Evolutionary conservation across 1,140 invertebrate species (phyloP), one percentile per base, ranked within the genome.

Genomic region (Cephus cinctus): DNA sequence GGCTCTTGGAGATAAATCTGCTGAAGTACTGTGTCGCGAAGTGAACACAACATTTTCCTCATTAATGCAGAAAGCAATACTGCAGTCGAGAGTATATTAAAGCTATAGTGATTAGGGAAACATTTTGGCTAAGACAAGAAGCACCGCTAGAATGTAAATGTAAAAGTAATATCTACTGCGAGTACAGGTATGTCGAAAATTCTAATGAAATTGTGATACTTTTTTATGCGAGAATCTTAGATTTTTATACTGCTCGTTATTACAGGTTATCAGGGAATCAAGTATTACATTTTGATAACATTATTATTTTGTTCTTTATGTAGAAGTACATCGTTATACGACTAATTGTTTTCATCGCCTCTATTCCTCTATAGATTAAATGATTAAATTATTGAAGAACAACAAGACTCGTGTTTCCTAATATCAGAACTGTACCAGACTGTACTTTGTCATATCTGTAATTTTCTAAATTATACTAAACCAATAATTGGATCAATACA

Each of bases 1-100:
- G 0, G 86, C 89, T 9, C 71, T 92, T 8, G 84, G 83, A 5
- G 80, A 84, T 44, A 81, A 81, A 65, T 83, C 82, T 57, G 80
- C 81, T 4, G 80, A 83, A 69, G 71, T 79, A 27, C 66, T 87
- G 15, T 83, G 83, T 52, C 78, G 80, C 62, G 78, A 86, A 59
- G 84, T 86, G 9, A 84, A 85, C 65, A 57, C 71, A 45, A 85
- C 84, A 0, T 78, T 77, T 55, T 67, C 63, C 22, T 63, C 54
- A 14, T 52, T 78, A 1, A 44, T 77, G 32, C 66, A 74, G 44
- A 77, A 76, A 55, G 71, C 76, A 20, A 73, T 78, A 47, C 54
- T 78, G 23, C 73, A 77, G 51, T 74, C 75, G 3, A 70, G 58
- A 60, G 65, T 78, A 54, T 78, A 76, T 54, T 76, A 41, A 67